Percentiles rank a stretch among this genome's conserved stretches.
These are phyloP conservation scores for Zoanthus gigantus DNA, from an alignment of 92 coral and sea anemone genomes.

Conservation along the genomic window DNA sequence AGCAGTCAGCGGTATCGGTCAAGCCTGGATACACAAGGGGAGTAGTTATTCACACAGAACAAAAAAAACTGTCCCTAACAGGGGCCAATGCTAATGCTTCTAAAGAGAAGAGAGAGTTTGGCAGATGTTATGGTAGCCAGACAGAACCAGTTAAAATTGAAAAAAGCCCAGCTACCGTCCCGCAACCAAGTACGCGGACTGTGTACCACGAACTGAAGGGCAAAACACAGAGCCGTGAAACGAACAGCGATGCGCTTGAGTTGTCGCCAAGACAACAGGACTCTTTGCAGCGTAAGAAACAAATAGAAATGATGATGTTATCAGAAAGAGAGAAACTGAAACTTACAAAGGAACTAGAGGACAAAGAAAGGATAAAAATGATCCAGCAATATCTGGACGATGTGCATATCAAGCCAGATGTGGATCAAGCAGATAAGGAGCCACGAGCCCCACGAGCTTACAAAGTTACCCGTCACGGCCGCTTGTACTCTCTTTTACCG, in stretches of 20 bases:
- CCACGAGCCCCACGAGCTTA: slow-evolving; percentile 33
- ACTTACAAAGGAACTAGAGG: slow-evolving; percentile 75
- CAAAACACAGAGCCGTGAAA: slow-evolving; percentile 19
- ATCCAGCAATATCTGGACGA: slow-evolving; percentile 78
- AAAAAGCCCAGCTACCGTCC: neutral
- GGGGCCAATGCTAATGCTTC: neutral
- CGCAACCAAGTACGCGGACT: slow-evolving; percentile 25
- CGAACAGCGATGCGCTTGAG: neutral
- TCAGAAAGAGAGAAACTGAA: slow-evolving; percentile 71
- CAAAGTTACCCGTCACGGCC: slow-evolving; percentile 68
- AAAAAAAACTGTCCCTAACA: slow-evolving; percentile 14
- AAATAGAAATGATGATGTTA: slow-evolving; percentile 59
- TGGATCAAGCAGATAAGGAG: slow-evolving; percentile 12
- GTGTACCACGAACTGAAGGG: slow-evolving; percentile 29
- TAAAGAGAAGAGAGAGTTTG: slow-evolving; percentile 32
- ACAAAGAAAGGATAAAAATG: slow-evolving; percentile 73
- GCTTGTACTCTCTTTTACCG: slow-evolving; percentile 65
- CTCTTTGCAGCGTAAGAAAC: slow-evolving; percentile 74
- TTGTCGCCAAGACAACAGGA: slow-evolving; percentile 67
- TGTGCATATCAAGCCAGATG: slow-evolving; percentile 59
- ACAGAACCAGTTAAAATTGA: neutral
- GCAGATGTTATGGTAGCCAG: neutral
- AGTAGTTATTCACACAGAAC: slow-evolving; percentile 27
- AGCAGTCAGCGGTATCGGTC: slow-evolving; percentile 24
- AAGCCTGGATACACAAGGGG: slow-evolving; percentile 30